Percentiles rank a stretch among this genome's conserved stretches.
Conservation (phyloP, 1,140 invertebrate species). For the Dendroctonus valens region DNA sequence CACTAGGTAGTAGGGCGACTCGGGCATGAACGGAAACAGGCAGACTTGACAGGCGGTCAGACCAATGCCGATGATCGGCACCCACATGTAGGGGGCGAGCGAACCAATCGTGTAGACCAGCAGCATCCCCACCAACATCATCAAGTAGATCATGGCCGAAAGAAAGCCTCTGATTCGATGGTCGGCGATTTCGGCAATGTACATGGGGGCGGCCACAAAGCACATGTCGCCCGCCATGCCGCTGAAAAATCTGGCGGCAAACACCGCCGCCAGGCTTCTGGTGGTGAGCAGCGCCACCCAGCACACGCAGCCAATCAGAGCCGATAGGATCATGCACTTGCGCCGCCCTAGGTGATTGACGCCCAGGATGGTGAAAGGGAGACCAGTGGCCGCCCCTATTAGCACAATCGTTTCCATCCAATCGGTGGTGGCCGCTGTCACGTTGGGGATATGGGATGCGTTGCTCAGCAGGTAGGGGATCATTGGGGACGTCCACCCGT, state of each 20-base stretch:
- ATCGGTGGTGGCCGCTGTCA: conserved; percentile 47
- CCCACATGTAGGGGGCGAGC: conserved; percentile 32
- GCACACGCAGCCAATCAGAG: conserved; percentile 58
- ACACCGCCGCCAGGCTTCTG: conserved; percentile 49
- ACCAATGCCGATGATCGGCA: conserved; percentile 39
- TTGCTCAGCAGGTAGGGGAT: conserved; percentile 51
- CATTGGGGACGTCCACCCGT: conserved; percentile 62
- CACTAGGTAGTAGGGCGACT: conserved; percentile 43
- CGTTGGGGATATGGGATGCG: conserved; percentile 38
- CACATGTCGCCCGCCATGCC: conserved; percentile 43
- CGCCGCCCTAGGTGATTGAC: conserved; percentile 65
- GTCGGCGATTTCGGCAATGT: conserved; percentile 46
- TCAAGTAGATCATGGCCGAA: conserved; percentile 39
- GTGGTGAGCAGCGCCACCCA: conserved; percentile 59
- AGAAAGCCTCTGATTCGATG: conserved; percentile 43
- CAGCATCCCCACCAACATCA: conserved; percentile 40
- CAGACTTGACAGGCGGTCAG: conserved; percentile 30
- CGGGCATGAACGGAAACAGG: conserved; percentile 42
- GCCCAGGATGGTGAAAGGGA: conserved; percentile 52
- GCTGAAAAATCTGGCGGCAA: conserved; percentile 52
- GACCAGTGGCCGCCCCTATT: conserved; percentile 60
- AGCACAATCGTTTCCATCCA: conserved; percentile 63
- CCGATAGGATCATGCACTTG: conserved; percentile 52
- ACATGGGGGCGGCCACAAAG: conserved; percentile 46
- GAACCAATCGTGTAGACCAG: conserved; percentile 40